Evolutionary conservation across 2,797 vertebrate species (phyloP).

Genomic region (Lindbergichthys nudifrons): DNA sequence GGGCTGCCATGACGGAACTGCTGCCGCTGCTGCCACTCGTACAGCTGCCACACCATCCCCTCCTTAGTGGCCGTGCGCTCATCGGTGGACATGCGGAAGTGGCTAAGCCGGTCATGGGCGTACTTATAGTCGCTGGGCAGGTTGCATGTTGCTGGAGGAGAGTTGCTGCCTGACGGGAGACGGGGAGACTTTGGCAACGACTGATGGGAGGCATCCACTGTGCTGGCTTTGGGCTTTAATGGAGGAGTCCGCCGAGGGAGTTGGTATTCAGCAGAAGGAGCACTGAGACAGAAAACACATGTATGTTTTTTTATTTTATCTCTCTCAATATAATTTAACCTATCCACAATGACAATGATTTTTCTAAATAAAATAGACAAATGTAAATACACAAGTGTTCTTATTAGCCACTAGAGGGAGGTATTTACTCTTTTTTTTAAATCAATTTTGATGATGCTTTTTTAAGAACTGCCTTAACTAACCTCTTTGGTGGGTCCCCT

Average conservation of each 20-base stretch:
- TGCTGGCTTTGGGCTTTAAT: conserved; percentile 85
- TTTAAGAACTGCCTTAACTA: conserved; percentile 43
- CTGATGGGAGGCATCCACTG: conserved; percentile 88
- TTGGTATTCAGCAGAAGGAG: conserved; percentile 84
- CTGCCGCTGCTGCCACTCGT: conserved; percentile 98
- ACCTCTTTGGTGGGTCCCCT: conserved; percentile 87
- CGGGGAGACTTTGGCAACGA: conserved; percentile 92
- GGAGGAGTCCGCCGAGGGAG: conserved; percentile 90
- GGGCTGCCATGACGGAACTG: conserved; percentile 97
- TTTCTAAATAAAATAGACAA: neutral
- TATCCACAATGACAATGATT: neutral
- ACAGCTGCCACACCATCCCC: conserved; percentile 98
- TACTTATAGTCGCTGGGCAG: conserved; percentile 98
- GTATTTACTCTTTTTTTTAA: conserved; percentile 32
- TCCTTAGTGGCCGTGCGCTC: conserved; percentile 94
- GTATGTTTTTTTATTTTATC: conserved; percentile 1
- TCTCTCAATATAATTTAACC: neutral
- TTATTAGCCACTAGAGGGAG: conserved; percentile 74
- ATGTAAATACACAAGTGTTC: neutral
- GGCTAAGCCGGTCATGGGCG: conserved; percentile 95
- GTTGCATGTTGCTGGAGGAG: conserved; percentile 87
- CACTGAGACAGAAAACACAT: conserved; percentile 59
- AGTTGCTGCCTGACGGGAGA: conserved; percentile 86
- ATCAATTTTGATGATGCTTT: conserved; percentile 17
- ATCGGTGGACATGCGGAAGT: conserved; percentile 96